phyloP scores from a whole-genome alignment of 2,797 vertebrate species.

The Podarcis siculus region DNA sequence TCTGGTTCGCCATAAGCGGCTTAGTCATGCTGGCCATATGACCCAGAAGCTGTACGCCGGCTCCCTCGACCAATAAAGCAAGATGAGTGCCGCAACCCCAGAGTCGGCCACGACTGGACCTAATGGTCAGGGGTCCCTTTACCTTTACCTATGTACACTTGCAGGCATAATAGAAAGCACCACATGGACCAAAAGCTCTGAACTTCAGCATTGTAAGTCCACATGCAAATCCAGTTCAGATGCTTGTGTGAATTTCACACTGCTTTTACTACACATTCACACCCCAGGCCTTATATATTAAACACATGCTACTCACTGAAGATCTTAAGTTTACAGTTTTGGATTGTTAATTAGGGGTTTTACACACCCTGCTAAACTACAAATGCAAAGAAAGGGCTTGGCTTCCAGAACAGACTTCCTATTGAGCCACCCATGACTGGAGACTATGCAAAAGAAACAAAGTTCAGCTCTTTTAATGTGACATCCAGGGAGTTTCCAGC shows the following conservation, averaged over 20 bases:
- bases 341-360: conserved; percentile 53
- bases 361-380: conserved; percentile 19
- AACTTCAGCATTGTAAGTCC: not conserved
- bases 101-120: too few species aligned
- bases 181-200: not conserved
- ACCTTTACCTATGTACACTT: not conserved
- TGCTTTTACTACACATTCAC: conserved; percentile 39
- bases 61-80: too few species aligned
- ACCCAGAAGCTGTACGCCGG: too few species aligned
- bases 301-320: conserved; percentile 34
- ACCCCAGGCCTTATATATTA: conserved; percentile 41
- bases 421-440: conserved; percentile 46
- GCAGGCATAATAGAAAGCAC: not conserved
- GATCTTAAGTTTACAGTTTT: conserved; percentile 49
- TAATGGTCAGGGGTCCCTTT: too few species aligned
- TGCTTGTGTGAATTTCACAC: conserved; percentile 18
- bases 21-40: too few species aligned
- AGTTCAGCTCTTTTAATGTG: conserved; percentile 52
- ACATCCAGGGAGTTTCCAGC: conserved; percentile 52
- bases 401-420: conserved; percentile 56
- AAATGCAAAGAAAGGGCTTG: conserved; percentile 52
- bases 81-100: too few species aligned
- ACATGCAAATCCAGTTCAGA: not conserved
- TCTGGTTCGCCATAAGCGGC: too few species aligned
- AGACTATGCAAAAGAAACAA: conserved; percentile 59